Evolutionary conservation across 2,888 invertebrate genomes (phyloP), one percentile per base, ranked within the genome.

Genomic region (Zonitis immaculata): DNA sequence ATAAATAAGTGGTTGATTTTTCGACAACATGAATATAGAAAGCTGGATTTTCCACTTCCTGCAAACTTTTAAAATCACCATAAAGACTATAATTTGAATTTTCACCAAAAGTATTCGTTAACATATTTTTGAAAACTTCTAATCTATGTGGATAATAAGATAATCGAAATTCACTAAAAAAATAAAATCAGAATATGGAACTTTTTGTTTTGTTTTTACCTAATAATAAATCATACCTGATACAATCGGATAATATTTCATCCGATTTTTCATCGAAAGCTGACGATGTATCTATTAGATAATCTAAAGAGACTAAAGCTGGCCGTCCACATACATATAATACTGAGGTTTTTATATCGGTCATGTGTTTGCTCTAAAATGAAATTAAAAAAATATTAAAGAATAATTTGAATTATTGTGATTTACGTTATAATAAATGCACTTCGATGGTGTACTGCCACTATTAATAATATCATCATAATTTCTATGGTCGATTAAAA

Each of bases 361-460:
- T 86, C 44, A 87, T 87, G 66, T 89, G 89, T 60, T 83, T 81
- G 68, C 54, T 50, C 56, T 57, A 49, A 52, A 58, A 51, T 45
- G 44, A 30, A 47, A 47, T 48, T 49, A 28, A 16, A 28, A 16
- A 47, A 44, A 11, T 45, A 27, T 20, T 46, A 8, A 22, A 25
- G 9, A 35, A 45, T 11, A 78, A 85, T 87, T 5, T 7, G 11
- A 14, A n/a, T 47, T n/a, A 14, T 12, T 20, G 30, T 47, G 57
- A 80, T 86, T 86, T 76, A 92, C 93, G 72, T 91, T 93, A 68
- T 94, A 93, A 76, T 93, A 94, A 67, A 93, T 86, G 67, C 89
- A 91, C 73, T 90, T 89, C 27, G 87, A 81, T 0, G 92, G 91
- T 3, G 91, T 89, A 7, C 80, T 78, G 5, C 93, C 92, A 12